Evolutionary conservation across 2,113 vertebrate genomes (phyloP).

Genomic region (Cyphomyrus plagiostoma): DNA sequence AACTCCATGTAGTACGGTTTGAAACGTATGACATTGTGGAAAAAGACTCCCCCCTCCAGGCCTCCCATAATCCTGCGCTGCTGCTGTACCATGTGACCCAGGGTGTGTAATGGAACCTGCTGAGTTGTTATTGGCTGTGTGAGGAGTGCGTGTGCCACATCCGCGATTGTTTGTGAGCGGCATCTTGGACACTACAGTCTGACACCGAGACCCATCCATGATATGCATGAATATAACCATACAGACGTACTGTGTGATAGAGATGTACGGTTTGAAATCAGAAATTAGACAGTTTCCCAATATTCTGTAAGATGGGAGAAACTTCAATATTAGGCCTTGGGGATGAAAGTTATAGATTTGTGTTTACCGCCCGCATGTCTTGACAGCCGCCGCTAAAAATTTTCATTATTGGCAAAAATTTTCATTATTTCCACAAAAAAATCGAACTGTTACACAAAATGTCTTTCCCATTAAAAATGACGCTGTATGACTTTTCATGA

Average conservation of each 20-base stretch:
- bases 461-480: too few relatives aligned
- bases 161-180: not conserved
- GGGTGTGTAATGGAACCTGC: not conserved
- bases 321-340: not conserved
- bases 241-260: not conserved
- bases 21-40: not conserved
- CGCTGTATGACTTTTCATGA: too few relatives aligned
- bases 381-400: too few relatives aligned
- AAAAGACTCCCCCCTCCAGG: not conserved
- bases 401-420: too few relatives aligned
- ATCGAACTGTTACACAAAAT: too few relatives aligned
- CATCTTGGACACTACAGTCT: not conserved
- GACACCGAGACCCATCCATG: not conserved
- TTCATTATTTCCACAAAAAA: too few relatives aligned
- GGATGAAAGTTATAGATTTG: too few relatives aligned
- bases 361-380: too few relatives aligned
- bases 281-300: not conserved
- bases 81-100: not conserved
- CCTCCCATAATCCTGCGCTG: not conserved
- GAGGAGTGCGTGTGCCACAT: not conserved
- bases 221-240: not conserved
- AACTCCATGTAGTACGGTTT: not conserved
- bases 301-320: not conserved
- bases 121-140: not conserved
- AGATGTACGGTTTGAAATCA: not conserved